Evolutionary conservation across 1,140 invertebrate species (phyloP), one percentile per base, ranked within the genome.

Genomic region (Drosophila obscura): DNA sequence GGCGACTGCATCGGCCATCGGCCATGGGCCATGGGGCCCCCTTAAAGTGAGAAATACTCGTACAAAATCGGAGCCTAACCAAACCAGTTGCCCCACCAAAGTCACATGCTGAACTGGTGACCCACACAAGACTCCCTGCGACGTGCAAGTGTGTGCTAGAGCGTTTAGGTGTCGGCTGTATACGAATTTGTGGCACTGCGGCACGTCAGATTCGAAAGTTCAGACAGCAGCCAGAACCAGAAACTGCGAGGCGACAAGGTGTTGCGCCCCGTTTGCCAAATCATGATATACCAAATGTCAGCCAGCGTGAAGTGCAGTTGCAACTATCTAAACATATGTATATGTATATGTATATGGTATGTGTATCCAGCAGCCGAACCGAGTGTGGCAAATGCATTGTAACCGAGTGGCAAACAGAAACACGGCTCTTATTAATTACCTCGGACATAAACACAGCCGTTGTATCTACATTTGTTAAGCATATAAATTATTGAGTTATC

Each of bases 401-500:
- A 44, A 56, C 19, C 16, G 31, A 7, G 15, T 53, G 51, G 66
- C 19, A 22, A 44, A 28, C 44, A 15, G 62, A 60, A 67, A 76
- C 73, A 76, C 19, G 55, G 50, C 48, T 53, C 73, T 73, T 80
- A 77, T 85, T 73, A 80, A 73, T 80, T 76, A 80, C 49, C 49
- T 11, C 15, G 15, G 41, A 73, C 51, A 59, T 65, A 77, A 74
- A 74, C 53, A 74, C 53, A 61, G 46, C 46, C 61, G 73, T 77
- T 85, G 69, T 78, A 62, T 87, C 78, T 57, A 60, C 69, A 75
- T 87, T 82, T 78, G 82, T 85, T 45, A 46, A 72, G 58, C 78
- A 69, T 55, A 85, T 85, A 85, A 85, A 87, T 85, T 87, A 87
- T 75, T 62, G 56, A 82, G 50, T 75, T 85, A 85, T 85, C 81